Evolutionary conservation across 2,113 vertebrate species (phyloP), one percentile per base, ranked within the genome.

Genomic region (Balaeniceps rex): DNA sequence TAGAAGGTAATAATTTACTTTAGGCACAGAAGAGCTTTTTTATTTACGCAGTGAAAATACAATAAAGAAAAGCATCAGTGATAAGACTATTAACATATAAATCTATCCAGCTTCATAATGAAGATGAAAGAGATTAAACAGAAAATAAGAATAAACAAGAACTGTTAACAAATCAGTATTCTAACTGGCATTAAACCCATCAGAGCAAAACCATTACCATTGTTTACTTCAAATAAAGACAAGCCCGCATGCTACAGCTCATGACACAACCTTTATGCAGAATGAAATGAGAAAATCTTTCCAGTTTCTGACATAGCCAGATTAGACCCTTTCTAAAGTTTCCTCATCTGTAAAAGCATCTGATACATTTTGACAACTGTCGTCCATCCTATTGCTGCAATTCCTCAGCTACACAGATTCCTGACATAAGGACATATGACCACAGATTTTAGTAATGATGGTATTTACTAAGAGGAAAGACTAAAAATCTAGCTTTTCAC

Each of bases 321-420:
- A 97, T 95, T 80, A 97, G 90, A 96, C 83, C 55, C 90, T 65
- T 93, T 90, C 94, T 95, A 38, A 96, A 96, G 85, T 97, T 95
- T 89, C 66, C 78, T 83, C 81, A 81, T 87, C 96, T 97, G 90
- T 93, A 96, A 97, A 97, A 78, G 52, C 71, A 90, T 47, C 71
- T 42, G 94, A 93, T 90, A 49, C 14, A 94, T 92, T 97, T 74
- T 97, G 88, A 89, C 95, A 88, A 93, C 85, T 54, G 88, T 90
- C 78, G 33, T 94, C 86, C 83, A 93, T 81, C 60, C 74, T 72
- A 87, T 69, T 94, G 96, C 83, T 77, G 80, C 36, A 5, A 95
- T 94, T 94, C 38, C 46, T 65, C 65, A 66, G 40, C 87, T 61
- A 69, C 31, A 14, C 60, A 28, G 64, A 70, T 42, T 91, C 24